Conservation (phyloP, 2,113 vertebrate species). For the Podocnemis expansa region DNA sequence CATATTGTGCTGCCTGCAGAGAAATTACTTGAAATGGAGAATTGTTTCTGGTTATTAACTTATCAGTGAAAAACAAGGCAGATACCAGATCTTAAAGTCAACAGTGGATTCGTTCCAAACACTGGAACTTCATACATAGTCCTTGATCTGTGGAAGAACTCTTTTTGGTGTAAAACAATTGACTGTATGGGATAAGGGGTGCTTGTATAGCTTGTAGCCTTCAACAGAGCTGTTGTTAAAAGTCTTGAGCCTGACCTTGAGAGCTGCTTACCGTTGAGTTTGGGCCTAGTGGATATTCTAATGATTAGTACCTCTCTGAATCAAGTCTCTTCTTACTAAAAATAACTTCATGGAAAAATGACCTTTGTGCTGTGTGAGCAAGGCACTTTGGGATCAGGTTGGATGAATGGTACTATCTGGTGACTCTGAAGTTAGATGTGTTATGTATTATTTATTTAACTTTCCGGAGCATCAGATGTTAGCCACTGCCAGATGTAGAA, state of each 20-base stretch:
- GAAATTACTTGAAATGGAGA: constrained; percentile 3
- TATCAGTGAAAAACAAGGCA: neutral
- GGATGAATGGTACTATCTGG: neutral
- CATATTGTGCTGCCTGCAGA: neutral
- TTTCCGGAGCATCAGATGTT: neutral
- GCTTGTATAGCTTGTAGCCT: constrained; percentile 10
- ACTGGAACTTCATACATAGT: constrained; percentile 18
- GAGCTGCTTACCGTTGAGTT: neutral
- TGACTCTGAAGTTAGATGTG: neutral
- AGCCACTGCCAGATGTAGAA: neutral
- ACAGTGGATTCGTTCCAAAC: neutral
- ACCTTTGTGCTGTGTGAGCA: neutral
- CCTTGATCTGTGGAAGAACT: constrained; percentile 30
- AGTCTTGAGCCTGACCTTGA: constrained; percentile 28
- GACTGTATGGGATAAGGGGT: constrained; percentile 27
- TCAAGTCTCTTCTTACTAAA: neutral
- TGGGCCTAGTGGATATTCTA: neutral
- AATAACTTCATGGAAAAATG: neutral
- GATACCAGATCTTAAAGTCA: constrained; percentile 3
- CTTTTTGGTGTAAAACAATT: constrained; percentile 33
- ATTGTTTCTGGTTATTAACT: neutral
- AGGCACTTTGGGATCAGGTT: neutral
- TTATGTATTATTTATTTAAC: neutral
- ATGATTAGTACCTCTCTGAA: neutral
- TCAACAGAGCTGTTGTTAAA: neutral